A percentile compares a stretch with the other conserved stretches of the same genome.
These are phyloP conservation scores for Trachelipus rathkii DNA, from an alignment of 1,140 invertebrate genomes.

Conservation along the genomic window DNA sequence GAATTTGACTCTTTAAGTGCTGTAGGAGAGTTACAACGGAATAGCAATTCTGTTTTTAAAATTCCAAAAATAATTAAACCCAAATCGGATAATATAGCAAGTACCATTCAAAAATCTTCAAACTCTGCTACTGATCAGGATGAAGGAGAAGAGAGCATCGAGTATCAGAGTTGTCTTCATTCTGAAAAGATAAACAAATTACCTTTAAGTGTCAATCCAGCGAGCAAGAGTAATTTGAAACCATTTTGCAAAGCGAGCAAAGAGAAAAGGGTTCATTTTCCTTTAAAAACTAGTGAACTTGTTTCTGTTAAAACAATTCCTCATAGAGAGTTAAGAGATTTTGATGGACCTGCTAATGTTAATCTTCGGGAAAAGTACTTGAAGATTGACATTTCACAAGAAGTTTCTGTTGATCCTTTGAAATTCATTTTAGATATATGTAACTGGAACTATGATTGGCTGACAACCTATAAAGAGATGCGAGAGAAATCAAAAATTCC, in stretches of 20 bases:
- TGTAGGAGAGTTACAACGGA: neutral
- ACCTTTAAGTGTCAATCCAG: neutral
- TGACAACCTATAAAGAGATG: slow-evolving; percentile 29
- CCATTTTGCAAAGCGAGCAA: neutral
- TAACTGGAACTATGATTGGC: slow-evolving; percentile 44
- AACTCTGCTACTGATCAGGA: neutral
- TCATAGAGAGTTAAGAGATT: neutral
- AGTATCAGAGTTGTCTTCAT: neutral
- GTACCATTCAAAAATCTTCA: neutral
- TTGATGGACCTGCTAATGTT: neutral
- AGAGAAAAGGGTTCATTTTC: neutral
- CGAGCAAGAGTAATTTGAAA: neutral
- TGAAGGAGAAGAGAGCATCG: neutral
- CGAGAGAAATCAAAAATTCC: slow-evolving; percentile 19
- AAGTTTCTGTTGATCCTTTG: neutral
- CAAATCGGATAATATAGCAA: neutral
- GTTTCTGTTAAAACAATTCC: neutral
- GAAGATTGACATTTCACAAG: neutral
- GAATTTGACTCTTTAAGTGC: neutral
- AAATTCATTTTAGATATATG: slow-evolving; percentile 34
- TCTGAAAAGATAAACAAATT: neutral
- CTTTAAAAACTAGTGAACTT: neutral
- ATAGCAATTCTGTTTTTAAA: neutral
- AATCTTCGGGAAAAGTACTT: neutral
- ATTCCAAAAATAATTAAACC: neutral